phyloP scores from a whole-genome alignment of 2,113 vertebrate genomes.

The Apteryx owenii region DNA sequence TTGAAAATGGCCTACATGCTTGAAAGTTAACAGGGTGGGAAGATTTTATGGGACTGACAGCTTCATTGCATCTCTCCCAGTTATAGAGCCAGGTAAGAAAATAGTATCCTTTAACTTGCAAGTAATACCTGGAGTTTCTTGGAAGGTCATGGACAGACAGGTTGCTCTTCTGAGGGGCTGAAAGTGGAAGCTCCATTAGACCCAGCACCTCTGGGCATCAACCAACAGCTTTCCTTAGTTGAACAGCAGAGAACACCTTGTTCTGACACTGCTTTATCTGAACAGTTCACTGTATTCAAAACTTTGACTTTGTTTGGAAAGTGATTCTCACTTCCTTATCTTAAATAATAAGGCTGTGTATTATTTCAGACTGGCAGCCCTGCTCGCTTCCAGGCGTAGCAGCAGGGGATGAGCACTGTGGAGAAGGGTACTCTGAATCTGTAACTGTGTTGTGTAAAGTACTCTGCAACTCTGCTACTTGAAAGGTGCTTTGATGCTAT shows the following conservation, averaged over 20 bases:
- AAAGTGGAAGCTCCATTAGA: background rate
- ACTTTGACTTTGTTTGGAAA: background rate
- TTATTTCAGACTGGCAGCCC: background rate
- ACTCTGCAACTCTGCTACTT: background rate
- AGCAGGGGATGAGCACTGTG: background rate
- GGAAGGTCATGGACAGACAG: background rate
- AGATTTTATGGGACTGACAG: background rate
- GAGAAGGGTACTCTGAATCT: background rate
- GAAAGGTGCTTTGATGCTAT: background rate
- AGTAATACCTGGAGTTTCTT: background rate
- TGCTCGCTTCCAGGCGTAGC: background rate
- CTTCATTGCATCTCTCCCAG: background rate
- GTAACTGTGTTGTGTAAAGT: background rate
- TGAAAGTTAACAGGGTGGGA: background rate
- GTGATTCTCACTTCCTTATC: background rate
- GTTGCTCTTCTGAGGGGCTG: background rate
- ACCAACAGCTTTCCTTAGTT: background rate
- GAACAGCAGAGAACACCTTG: background rate
- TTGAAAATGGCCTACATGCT: background rate
- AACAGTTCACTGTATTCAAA: background rate
- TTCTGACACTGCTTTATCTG: background rate
- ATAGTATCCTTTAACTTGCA: background rate
- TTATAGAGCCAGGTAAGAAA: background rate
- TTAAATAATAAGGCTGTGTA: background rate
- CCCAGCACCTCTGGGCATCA: background rate